phyloP scores from a whole-genome alignment of 2,888 invertebrate species.

The Lasioglossum calceatum region DNA sequence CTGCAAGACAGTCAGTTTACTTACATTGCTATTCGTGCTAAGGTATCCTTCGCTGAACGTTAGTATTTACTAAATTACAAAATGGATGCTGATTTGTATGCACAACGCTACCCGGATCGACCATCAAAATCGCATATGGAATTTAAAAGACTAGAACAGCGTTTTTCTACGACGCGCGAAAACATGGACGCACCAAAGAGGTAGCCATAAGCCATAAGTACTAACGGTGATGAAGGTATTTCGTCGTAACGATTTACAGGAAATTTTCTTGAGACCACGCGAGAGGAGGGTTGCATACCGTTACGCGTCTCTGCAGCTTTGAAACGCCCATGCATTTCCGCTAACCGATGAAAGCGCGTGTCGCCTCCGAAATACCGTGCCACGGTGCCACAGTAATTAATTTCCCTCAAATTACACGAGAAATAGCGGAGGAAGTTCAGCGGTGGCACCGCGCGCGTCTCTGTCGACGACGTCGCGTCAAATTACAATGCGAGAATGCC shows the following conservation, averaged over 20 bases:
- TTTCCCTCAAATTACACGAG: conserved; percentile 63
- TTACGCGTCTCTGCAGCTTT: not conserved
- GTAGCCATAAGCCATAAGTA: no score
- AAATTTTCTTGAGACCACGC: conserved; percentile 19
- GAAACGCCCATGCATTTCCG: conserved; percentile 4
- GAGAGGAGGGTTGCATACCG: not conserved
- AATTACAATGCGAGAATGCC: conserved; percentile 57
- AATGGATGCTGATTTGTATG: no score
- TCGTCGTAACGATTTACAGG: not conserved
- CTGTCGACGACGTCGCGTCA: conserved; percentile 38
- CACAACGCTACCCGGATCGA: no score
- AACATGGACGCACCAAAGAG: no score
- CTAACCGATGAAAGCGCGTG: not conserved
- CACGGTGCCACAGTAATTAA: conserved; percentile 57
- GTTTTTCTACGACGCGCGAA: no score
- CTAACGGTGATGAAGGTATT: not conserved
- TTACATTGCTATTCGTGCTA: no score
- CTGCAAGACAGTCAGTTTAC: no score
- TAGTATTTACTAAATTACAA: no score
- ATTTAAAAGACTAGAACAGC: no score
- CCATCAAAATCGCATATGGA: no score
- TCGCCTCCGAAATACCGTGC: conserved; percentile 28
- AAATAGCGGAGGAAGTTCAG: conserved; percentile 49
- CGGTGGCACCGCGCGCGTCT: conserved; percentile 30
- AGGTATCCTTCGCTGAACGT: no score